phyloP scores from a whole-genome alignment of 2,888 invertebrate species.

The Idaea dimidiata region DNA sequence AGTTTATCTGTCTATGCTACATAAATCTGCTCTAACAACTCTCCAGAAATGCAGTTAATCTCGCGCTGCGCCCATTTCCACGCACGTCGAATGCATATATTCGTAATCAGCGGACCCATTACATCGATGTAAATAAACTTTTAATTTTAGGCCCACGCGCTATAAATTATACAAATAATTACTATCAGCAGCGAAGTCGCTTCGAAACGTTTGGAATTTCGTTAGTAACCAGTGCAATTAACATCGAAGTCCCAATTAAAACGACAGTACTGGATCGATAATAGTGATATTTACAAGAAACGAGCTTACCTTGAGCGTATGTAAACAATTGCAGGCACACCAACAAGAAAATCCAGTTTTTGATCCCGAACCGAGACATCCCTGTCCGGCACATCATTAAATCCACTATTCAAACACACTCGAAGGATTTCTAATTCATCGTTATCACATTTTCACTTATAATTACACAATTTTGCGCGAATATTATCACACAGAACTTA shows the following conservation, averaged over 20 bases:
- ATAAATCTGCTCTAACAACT: constrained; percentile 23
- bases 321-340: constrained; percentile 76
- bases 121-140: constrained; percentile 44
- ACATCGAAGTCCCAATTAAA: constrained; percentile 19
- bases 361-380: constrained; percentile 67
- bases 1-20: constrained; percentile 11
- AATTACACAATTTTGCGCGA: constrained; percentile 52
- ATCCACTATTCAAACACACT: constrained; percentile 62
- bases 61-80: constrained; percentile 12
- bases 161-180: constrained; percentile 26
- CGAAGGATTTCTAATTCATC: constrained; percentile 75
- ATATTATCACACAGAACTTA: constrained; percentile 39
- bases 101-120: constrained; percentile 40
- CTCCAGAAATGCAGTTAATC: constrained; percentile 18
- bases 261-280: constrained; percentile 51
- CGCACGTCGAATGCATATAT: constrained; percentile 32
- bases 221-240: background rate
- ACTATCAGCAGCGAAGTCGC: background rate
- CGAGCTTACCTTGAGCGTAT: constrained; percentile 76
- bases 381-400: constrained; percentile 74
- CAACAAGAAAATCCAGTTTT: constrained; percentile 77
- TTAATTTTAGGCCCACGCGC: constrained; percentile 35
- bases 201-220: background rate
- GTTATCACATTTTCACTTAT: constrained; percentile 76
- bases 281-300: constrained; percentile 67